Evolutionary conservation across 2,797 vertebrate species (phyloP).

Genomic region (Catostomus latipinnis): DNA sequence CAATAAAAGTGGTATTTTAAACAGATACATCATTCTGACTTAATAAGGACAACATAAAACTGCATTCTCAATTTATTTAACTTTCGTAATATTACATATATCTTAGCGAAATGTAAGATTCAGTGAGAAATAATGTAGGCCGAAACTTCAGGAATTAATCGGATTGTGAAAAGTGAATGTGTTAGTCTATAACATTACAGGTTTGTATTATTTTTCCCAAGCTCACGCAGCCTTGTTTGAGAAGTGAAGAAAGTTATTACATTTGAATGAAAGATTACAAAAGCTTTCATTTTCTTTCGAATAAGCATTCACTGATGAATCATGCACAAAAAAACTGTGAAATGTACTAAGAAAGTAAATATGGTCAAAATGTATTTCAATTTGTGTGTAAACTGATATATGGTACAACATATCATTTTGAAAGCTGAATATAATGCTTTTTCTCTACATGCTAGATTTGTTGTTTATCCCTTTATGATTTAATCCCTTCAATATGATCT

Average conservation of each 20-base stretch:
- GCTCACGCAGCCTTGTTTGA: background rate
- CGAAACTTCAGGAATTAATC: background rate
- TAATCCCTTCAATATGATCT: constrained; percentile 27
- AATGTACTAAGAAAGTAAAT: background rate
- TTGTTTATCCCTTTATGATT: background rate
- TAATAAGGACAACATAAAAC: no score
- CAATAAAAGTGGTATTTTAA: background rate
- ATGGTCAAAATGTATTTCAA: background rate
- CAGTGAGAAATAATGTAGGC: background rate
- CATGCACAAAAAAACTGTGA: background rate
- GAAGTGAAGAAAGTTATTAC: background rate
- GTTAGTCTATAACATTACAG: background rate
- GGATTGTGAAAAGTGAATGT: background rate
- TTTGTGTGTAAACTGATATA: background rate
- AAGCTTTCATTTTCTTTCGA: background rate
- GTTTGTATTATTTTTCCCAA: background rate
- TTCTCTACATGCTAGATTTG: background rate
- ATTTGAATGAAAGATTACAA: background rate
- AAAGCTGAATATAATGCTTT: background rate
- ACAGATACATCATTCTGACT: background rate
- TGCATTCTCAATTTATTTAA: no score
- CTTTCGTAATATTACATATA: background rate
- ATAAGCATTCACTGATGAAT: background rate
- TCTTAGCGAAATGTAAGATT: background rate
- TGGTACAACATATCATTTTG: background rate